Evolutionary conservation across 2,888 invertebrate species (phyloP).

Genomic region (Escarpia spicata): DNA sequence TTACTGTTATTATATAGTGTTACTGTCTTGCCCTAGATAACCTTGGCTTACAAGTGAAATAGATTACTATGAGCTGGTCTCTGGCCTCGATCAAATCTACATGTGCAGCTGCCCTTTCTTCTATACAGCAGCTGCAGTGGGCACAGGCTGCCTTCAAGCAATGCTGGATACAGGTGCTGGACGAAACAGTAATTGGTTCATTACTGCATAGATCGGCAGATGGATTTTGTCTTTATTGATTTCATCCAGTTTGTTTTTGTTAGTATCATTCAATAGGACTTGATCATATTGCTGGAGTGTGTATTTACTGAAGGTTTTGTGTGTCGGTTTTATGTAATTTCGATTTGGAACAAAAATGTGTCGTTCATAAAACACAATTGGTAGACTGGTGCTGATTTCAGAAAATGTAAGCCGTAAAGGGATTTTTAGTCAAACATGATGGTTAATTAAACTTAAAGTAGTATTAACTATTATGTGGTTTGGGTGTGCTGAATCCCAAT

Average conservation of each 20-base stretch:
- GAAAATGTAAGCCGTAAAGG: not conserved
- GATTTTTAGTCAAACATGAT: too few relatives aligned
- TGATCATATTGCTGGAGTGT: not conserved
- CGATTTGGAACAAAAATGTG: not conserved
- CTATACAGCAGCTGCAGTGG: too few relatives aligned
- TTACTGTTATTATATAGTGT: too few relatives aligned
- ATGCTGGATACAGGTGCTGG: not conserved
- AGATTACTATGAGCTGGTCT: not conserved
- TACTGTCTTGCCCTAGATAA: not conserved
- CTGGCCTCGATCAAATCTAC: not conserved
- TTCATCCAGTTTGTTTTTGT: not conserved
- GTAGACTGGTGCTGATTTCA: too few relatives aligned
- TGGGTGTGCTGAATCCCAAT: too few relatives aligned
- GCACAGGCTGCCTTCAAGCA: not conserved
- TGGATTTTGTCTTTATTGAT: not conserved
- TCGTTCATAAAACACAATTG: not conserved
- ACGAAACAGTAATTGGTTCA: not conserved
- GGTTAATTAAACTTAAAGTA: too few relatives aligned
- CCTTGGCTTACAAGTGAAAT: constrained; percentile 1
- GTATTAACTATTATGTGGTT: too few relatives aligned
- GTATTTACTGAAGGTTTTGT: not conserved
- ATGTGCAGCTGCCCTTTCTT: not conserved
- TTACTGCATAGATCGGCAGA: not conserved
- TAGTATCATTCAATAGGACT: not conserved
- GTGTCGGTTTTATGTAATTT: constrained; percentile 1